Base-by-base conservation (phyloP, 2,113 vertebrate genomes). In the Vulpes ferrilata region DNA sequence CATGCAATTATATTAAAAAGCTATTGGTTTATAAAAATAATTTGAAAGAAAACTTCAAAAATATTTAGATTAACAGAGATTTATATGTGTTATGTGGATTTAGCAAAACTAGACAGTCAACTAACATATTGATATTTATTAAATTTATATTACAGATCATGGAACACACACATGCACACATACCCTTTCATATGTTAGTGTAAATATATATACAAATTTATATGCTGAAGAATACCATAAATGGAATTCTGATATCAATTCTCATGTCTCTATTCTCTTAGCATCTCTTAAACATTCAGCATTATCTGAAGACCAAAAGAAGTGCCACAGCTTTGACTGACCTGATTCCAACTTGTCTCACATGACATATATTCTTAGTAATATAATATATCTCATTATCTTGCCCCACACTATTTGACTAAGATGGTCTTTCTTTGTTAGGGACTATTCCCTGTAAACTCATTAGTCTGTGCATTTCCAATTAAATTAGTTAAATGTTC, bases 131-230 rank as follows among this genome's bases (percentile, higher is more conserved):
- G 9, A 71, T 48, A 71, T 64, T 55, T 30, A 64, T 48, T 2
- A 82, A 7, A 32, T 65, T 78, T 71, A 25, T 1, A 85, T 30
- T 2, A 38, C 11, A 10, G 30, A 12, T 74, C 16, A 38, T 12
- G 27, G n/a, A 93, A 64, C 16, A 55, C 3, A 38, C 2, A 48
- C 2, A 38, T 25, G 6, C 3, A 60, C 32, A 32, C 27, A 22
- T 0, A 55, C 5, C 7, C 10, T 53, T 25, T 69, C 4, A 22
- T 25, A 65, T 22, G 22, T 1, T 16, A 0, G 22, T 82, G n/a
- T 32, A 11, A 90, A 65, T 4, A 25, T n/a, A 16, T 10, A 48
- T 59, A 53, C 1, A 43, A 7, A 27, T 15, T 83, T 79, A 22
- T 32, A 32, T 27, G 15, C 5, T 15, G 2, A 59, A 92, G 51